These are phyloP conservation scores for Pandemis cinnamomeana DNA, from an alignment of 2,888 invertebrate genomes.

Conservation along the genomic window DNA sequence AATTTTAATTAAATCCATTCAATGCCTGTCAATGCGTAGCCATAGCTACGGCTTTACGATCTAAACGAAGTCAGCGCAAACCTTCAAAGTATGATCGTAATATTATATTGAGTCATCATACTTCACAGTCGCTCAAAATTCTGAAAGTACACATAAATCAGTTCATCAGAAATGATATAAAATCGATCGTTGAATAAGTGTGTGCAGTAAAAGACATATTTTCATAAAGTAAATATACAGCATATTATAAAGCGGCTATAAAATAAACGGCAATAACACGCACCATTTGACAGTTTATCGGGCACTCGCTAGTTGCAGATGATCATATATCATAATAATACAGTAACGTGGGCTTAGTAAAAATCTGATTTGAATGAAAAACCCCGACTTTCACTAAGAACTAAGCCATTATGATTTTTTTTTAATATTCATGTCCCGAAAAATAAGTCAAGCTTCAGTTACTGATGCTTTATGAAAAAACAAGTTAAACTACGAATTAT, in stretches of 20 bases:
- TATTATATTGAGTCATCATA: not conserved
- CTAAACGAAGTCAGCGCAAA: not conserved
- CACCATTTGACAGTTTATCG: conserved; percentile 18
- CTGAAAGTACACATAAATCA: not conserved
- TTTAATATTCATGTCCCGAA: too few species aligned
- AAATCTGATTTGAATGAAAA: not conserved
- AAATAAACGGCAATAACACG: conserved; percentile 23
- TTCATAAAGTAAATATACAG: conserved; percentile 5
- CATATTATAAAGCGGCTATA: conserved; percentile 16
- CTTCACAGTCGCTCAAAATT: not conserved
- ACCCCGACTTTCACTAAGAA: not conserved
- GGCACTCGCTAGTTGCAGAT: conserved; percentile 4
- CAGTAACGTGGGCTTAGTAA: not conserved
- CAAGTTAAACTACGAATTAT: too few species aligned
- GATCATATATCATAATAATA: conserved; percentile 10
- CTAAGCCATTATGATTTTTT: not conserved
- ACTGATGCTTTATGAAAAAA: too few species aligned
- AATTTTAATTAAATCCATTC: conserved; percentile 24
- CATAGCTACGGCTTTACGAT: not conserved
- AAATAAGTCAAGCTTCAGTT: too few species aligned
- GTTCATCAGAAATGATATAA: not conserved
- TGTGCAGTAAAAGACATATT: not conserved
- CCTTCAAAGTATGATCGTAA: not conserved
- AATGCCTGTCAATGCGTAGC: not conserved
- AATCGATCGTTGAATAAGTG: not conserved